phyloP scores from a whole-genome alignment of 2,113 vertebrate genomes.

The Capricornis sumatraensis region DNA sequence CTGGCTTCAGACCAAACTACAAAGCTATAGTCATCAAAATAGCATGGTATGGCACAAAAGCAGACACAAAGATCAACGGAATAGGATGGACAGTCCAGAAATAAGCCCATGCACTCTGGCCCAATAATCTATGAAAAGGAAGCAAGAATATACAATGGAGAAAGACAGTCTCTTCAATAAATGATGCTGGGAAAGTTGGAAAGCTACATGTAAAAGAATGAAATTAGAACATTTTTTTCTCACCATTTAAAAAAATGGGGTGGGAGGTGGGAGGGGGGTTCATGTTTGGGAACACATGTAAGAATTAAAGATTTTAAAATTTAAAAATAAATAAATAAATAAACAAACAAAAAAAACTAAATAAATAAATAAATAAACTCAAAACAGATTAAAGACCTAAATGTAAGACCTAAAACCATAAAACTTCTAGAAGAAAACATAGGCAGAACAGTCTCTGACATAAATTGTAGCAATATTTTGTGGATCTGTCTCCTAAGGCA shows the following conservation, averaged over 20 bases:
- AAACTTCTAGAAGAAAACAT: background rate
- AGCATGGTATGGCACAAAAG: background rate
- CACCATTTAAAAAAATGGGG: background rate
- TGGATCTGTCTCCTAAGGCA: background rate
- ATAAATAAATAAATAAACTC: too few relatives aligned
- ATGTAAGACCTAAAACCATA: background rate
- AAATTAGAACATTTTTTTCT: background rate
- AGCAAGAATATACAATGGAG: background rate
- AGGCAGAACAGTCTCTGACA: background rate
- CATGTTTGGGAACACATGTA: too few relatives aligned
- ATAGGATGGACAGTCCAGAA: background rate
- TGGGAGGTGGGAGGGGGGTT: too few relatives aligned
- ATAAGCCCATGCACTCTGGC: background rate
- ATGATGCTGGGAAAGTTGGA: background rate
- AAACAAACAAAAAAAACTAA: too few relatives aligned
- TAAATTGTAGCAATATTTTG: background rate
- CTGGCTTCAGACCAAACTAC: background rate
- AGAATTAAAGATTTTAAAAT: too few relatives aligned
- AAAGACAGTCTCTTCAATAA: background rate
- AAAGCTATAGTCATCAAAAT: background rate
- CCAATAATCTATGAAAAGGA: background rate
- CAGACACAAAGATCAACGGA: background rate
- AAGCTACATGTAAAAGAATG: background rate
- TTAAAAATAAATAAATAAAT: too few relatives aligned
- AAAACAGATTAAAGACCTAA: background rate